These are phyloP conservation scores for Betta splendens DNA, from an alignment of 2,797 vertebrate genomes.

Conservation along the genomic window DNA sequence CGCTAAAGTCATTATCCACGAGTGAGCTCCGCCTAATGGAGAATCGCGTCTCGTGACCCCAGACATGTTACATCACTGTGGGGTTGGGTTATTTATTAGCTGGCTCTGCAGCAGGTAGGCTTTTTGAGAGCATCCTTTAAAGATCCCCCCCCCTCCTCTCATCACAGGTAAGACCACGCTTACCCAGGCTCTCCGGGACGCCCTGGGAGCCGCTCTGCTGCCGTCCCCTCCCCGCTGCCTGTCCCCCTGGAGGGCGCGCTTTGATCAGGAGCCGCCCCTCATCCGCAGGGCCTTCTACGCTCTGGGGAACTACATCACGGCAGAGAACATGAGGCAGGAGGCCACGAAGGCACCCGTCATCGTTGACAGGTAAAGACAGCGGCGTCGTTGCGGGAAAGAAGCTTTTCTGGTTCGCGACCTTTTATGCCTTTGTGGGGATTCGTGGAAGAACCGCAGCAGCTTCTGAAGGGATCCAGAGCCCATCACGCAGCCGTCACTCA, in stretches of 20 bases:
- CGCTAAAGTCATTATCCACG: conserved; percentile 68
- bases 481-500: conserved; percentile 18
- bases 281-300: conserved; percentile 94
- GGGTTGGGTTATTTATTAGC: conserved; percentile 56
- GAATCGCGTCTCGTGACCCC: conserved; percentile 70
- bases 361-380: conserved; percentile 87
- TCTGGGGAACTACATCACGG: conserved; percentile 92
- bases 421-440: conserved; percentile 23
- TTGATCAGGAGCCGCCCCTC: conserved; percentile 87
- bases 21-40: conserved; percentile 59
- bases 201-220: conserved; percentile 83
- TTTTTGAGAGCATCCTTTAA: conserved; percentile 30
- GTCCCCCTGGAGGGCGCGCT: conserved; percentile 85
- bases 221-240: conserved; percentile 87
- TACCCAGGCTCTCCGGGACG: conserved; percentile 83
- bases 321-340: conserved; percentile 84
- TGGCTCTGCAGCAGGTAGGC: conserved; percentile 33
- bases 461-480: conserved; percentile 14
- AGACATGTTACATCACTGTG: conserved; percentile 60
- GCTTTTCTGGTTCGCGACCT: conserved; percentile 25
- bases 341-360: conserved; percentile 85
- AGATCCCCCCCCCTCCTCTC: not conserved
- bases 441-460: conserved; percentile 1
- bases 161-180: conserved; percentile 90
- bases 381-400: conserved; percentile 9